A percentile compares a stretch with the other conserved stretches of the same genome.
These are phyloP conservation scores for Yponomeuta evonymella DNA, from an alignment of 2,888 invertebrate genomes.

Conservation along the genomic window DNA sequence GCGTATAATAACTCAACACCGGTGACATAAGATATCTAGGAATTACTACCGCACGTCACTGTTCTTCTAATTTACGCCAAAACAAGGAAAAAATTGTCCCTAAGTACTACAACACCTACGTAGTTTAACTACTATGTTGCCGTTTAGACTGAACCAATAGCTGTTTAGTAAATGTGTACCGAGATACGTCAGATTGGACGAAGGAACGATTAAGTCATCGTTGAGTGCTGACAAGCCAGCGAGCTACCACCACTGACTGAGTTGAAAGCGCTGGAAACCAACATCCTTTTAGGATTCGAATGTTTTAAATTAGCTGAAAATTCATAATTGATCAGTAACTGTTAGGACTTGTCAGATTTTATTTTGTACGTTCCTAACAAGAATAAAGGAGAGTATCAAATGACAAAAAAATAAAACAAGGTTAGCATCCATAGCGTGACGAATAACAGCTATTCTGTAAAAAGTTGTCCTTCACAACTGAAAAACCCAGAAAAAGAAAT, in stretches of 20 bases:
- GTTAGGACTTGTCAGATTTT: no score
- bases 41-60: no score
- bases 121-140: background rate
- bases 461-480: no score
- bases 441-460: no score
- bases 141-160: background rate
- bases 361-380: no score
- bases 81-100: background rate
- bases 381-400: no score
- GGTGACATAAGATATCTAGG: background rate
- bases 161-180: background rate
- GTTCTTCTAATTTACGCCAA: background rate
- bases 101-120: background rate
- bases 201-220: slow-evolving; percentile 1
- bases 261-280: background rate
- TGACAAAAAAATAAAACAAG: no score
- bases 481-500: no score
- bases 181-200: background rate
- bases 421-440: no score
- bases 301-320: no score
- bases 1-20: background rate
- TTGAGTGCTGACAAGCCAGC: background rate
- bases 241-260: background rate
- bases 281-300: background rate
- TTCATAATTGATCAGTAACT: no score